Conservation (phyloP, 2,113 vertebrate species). For the Larimichthys crocea region DNA sequence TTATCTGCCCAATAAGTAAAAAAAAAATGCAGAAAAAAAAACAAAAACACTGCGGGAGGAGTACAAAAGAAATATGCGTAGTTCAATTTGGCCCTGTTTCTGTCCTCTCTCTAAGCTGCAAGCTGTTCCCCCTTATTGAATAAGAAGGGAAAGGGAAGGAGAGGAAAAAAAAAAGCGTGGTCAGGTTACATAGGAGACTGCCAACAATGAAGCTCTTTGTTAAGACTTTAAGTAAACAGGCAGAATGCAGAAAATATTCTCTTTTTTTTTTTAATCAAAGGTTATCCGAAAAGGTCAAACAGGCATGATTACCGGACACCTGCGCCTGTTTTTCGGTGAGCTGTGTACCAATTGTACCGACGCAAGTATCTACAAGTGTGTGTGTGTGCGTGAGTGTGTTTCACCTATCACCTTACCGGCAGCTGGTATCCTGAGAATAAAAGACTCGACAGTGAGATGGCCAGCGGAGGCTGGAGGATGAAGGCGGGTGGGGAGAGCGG, state of each 20-base stretch:
- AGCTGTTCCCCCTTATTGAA: conserved; percentile 58
- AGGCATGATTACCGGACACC: conserved; percentile 69
- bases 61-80: conserved; percentile 20
- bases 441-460: conserved; percentile 57
- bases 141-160: neutral
- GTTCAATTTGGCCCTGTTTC: conserved; percentile 34
- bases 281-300: conserved; percentile 58
- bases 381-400: conserved; percentile 20
- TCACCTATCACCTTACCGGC: conserved; percentile 77
- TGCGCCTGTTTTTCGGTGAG: conserved; percentile 58
- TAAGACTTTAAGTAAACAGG: conserved; percentile 50
- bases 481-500: conserved; percentile 34
- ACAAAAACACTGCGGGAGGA: conserved; percentile 7
- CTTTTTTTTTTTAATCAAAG: conserved; percentile 40
- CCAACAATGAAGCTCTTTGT: conserved; percentile 68
- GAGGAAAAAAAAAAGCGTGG: neutral
- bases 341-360: conserved; percentile 35
- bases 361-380: neutral
- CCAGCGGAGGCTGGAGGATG: conserved; percentile 5
- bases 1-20: conserved; percentile 34
- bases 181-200: conserved; percentile 65
- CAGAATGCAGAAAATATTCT: conserved; percentile 37
- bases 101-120: conserved; percentile 43
- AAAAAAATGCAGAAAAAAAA: conserved; percentile 29
- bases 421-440: conserved; percentile 75